A percentile compares a stretch with the other conserved stretches of the same genome.
Conservation (phyloP, 2,888 invertebrate genomes). For the Gymnosoma rotundatum region DNA sequence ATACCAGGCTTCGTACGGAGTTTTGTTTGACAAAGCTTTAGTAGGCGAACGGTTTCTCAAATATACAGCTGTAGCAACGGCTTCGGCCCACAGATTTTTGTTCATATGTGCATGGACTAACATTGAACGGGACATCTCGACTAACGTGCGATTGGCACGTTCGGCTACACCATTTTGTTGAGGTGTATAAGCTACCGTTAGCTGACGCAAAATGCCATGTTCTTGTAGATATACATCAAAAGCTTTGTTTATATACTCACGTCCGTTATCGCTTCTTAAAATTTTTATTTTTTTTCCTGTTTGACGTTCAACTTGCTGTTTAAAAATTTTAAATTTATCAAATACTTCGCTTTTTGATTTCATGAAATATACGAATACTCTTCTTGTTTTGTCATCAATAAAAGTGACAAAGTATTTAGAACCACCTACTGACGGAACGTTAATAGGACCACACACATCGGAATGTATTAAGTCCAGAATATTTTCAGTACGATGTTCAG, state of each 20-base stretch:
- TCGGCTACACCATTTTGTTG: conserved; percentile 72
- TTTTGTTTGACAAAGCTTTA: too few species aligned
- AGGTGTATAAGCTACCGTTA: conserved; percentile 66
- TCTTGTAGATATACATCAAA: conserved; percentile 57
- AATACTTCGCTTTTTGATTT: conserved; percentile 48
- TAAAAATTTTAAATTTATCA: conserved; percentile 47
- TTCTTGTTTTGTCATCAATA: conserved; percentile 38
- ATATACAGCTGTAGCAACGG: conserved; percentile 52
- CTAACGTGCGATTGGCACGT: conserved; percentile 47
- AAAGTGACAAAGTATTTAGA: conserved; percentile 48
- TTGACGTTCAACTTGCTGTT: conserved; percentile 46
- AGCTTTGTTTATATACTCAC: conserved; percentile 46
- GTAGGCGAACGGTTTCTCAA: conserved; percentile 54
- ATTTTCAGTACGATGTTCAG: conserved; percentile 6
- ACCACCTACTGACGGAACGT: conserved; percentile 33
- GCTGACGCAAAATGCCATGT: conserved; percentile 59
- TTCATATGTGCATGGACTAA: conserved; percentile 70
- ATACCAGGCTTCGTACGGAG: conserved; percentile 32
- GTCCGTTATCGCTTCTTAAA: conserved; percentile 50
- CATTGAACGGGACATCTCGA: conserved; percentile 74
- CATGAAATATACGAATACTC: conserved; percentile 43
- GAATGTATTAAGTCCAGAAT: conserved; percentile 50
- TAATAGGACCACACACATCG: conserved; percentile 59
- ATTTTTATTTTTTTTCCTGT: conserved; percentile 50
- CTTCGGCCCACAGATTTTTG: conserved; percentile 61